A percentile compares a stretch with the other conserved stretches of the same genome.
These are phyloP conservation scores for Rattus norvegicus DNA, from an alignment of 2,113 vertebrate species.

Conservation along the genomic window GRCr8 NC_086028.1:50412001-50412500, in stretches of 20 bases:
- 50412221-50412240: background rate
- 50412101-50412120: background rate
- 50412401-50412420: conserved; percentile 70
- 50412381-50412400: conserved; percentile 21
- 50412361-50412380: conserved; percentile 36
- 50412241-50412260: background rate
- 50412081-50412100: conserved; percentile 23
- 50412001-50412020: background rate
- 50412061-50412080: background rate
- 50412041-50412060: background rate
- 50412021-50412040: background rate
- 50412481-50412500: conserved; percentile 79
- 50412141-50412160: background rate
- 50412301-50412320: background rate
- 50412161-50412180: background rate
- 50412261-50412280: background rate
- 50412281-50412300: background rate
- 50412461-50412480: conserved; percentile 79
- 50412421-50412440: conserved; percentile 64
- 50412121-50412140: background rate
- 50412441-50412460: conserved; percentile 73
- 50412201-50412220: background rate
- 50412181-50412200: too few relatives aligned
- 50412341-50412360: background rate
- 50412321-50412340: background rate